Evolutionary conservation across 2,113 vertebrate genomes (phyloP).

Genomic region (Podarcis cretensis): DNA sequence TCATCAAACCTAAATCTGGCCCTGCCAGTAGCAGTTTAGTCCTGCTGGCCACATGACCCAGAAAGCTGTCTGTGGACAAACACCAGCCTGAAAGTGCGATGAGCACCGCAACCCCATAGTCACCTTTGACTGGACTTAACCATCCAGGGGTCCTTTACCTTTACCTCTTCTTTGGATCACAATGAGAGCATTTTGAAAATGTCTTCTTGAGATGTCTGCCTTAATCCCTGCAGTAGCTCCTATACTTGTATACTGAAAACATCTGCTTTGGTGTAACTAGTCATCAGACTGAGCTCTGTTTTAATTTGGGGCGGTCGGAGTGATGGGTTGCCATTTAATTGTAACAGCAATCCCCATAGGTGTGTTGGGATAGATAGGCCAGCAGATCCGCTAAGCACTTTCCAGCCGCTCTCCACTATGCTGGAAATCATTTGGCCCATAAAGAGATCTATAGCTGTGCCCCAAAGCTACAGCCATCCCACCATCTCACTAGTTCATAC

Average conservation of each 20-base stretch:
- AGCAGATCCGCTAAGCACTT: not conserved
- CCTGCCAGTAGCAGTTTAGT: too few species aligned
- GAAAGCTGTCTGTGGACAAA: too few species aligned
- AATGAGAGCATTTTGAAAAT: not conserved
- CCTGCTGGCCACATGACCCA: too few species aligned
- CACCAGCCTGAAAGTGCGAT: too few species aligned
- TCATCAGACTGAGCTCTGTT: not conserved
- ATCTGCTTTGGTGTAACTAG: not conserved
- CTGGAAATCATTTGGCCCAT: not conserved
- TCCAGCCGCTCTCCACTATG: not conserved
- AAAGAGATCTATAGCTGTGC: constrained; percentile 5
- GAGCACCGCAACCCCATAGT: too few species aligned
- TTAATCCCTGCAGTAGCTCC: not conserved
- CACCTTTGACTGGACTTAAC: too few species aligned
- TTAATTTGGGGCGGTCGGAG: not conserved
- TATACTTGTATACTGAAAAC: not conserved
- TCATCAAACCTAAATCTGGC: too few species aligned
- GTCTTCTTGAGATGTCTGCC: not conserved
- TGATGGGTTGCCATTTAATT: not conserved
- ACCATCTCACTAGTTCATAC: not conserved
- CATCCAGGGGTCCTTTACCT: too few species aligned
- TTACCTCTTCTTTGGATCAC: too few species aligned
- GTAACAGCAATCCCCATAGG: not conserved
- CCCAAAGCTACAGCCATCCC: constrained; percentile 3
- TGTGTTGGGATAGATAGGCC: too few species aligned